Base-by-base conservation (phyloP, 2,797 vertebrate genomes). In the Peromyscus nudipes region DNA sequence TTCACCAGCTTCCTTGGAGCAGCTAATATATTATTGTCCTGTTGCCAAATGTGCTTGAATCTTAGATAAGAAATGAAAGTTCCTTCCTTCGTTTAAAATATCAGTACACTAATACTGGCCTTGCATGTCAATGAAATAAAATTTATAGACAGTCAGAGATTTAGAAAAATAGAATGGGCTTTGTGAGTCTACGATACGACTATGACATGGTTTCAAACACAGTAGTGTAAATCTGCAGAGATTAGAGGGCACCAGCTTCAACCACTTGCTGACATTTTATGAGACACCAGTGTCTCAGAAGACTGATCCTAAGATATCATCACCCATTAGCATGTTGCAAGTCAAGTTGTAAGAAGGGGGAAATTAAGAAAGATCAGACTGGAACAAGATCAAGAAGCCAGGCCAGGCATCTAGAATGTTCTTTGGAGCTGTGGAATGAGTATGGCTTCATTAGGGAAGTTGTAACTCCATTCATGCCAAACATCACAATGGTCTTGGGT, bases 21-120 rank as follows among this genome's bases (percentile, higher is more conserved):
- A 46, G 23, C 82, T 75, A 57, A 85, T 89, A 6, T n/a, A 92
- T 69, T 55, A 43, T 46, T 23, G 34, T 75, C 64, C 25, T 91
- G 67, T 82, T 37, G 76, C n/a, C 43, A n/a, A 77, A 90, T 40
- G 7, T 69, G 10, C 92, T 27, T 90, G 77, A 77, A 82, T 46
- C 55, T 69, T 96, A 87, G 76, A 71, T 46, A 87, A 87, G 71
- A 82, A n/a, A 81, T 17, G 76, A 87, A 93, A 25, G 40, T 79
- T 21, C 40, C 64, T 93, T 65, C 83, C 76, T 90, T 89, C 65
- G 77, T n/a, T 88, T 81, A 79, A 95, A 94, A 92, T 75, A 71
- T 60, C 83, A 93, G 76, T 40, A 83, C 31, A 75, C 21, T 67
- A 83, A 71, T 76, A 52, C 34, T 93, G 91, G 76, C 23, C 27